phyloP scores from a whole-genome alignment of 2,797 vertebrate species.

The Tamandua tetradactyla region DNA sequence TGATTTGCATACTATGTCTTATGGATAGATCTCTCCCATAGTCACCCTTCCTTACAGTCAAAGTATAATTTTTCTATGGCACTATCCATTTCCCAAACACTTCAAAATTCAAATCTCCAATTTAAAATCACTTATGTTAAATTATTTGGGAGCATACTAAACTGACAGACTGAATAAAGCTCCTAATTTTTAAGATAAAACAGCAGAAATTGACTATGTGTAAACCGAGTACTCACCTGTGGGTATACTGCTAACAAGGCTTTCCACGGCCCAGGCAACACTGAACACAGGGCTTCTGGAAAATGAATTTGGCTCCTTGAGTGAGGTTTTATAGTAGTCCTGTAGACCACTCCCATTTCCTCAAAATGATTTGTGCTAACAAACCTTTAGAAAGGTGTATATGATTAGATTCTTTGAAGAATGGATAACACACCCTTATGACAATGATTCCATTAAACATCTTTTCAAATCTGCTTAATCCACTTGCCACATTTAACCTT shows the following conservation, averaged over 20 bases:
- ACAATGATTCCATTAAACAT: neutral
- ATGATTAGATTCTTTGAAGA: neutral
- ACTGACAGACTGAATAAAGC: neutral
- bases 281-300: neutral
- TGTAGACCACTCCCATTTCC: neutral
- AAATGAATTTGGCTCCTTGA: neutral
- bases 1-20: too few relatives aligned
- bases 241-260: too few relatives aligned
- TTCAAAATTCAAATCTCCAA: neutral
- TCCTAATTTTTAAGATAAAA: neutral
- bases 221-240: neutral
- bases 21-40: too few relatives aligned
- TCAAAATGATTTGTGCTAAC: neutral
- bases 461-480: neutral
- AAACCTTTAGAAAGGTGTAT: neutral
- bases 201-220: neutral
- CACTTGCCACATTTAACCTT: neutral
- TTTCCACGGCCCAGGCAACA: neutral
- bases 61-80: neutral
- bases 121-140: neutral
- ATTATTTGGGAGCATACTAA: neutral
- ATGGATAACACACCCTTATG: too few relatives aligned
- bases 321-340: neutral
- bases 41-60: neutral
- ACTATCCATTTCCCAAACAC: neutral